phyloP scores from a whole-genome alignment of 2,797 vertebrate species.

The Falco columbarius region DNA sequence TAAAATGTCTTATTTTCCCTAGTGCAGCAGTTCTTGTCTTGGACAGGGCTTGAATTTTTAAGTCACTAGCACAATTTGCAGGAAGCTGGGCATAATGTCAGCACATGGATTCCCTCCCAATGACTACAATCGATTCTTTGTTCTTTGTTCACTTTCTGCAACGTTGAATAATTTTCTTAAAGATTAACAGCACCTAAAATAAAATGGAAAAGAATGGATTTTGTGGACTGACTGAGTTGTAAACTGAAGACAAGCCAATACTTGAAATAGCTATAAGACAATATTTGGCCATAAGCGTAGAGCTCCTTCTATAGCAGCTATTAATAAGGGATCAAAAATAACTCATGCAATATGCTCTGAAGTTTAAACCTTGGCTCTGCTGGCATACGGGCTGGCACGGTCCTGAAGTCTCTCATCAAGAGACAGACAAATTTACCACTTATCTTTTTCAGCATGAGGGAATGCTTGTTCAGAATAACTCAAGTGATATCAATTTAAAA shows the following conservation, averaged over 20 bases:
- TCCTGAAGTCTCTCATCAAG: background rate
- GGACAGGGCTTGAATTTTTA: background rate
- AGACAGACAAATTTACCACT: conserved; percentile 15
- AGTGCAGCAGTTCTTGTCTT: background rate
- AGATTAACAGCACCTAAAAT: background rate
- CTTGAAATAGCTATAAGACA: background rate
- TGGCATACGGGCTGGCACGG: background rate
- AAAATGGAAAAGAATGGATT: background rate
- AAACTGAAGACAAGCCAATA: background rate
- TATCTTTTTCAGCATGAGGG: background rate
- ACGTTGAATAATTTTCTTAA: background rate
- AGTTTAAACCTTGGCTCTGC: conserved; percentile 7
- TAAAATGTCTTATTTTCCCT: background rate
- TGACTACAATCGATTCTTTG: background rate
- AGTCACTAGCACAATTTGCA: background rate
- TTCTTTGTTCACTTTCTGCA: background rate
- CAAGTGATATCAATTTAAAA: background rate
- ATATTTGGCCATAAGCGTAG: background rate
- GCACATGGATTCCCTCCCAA: background rate
- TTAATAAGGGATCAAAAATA: conserved; percentile 52
- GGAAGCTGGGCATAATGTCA: background rate
- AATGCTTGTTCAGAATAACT: conserved; percentile 27
- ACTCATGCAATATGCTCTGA: conserved; percentile 20
- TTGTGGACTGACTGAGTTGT: background rate
- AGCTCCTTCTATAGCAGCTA: conserved; percentile 7